Conservation (phyloP, 2,797 vertebrate genomes). For the Rhinichthys osculus region DNA sequence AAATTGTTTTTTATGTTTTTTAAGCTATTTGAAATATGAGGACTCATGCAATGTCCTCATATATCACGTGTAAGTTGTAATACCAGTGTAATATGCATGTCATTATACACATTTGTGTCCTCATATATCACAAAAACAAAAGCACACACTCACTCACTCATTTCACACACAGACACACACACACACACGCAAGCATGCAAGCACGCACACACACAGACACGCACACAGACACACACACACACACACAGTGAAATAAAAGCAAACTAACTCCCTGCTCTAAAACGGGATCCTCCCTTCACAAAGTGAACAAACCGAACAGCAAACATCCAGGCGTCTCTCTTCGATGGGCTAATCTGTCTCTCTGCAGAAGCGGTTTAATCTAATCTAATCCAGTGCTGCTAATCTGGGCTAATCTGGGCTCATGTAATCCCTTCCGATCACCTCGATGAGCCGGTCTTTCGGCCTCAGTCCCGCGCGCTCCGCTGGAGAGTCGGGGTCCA, state of each 20-base stretch:
- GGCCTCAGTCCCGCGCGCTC: constrained; percentile 83
- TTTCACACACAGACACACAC: no score
- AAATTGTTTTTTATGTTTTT: no score
- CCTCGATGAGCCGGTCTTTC: constrained; percentile 91
- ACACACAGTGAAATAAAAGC: neutral
- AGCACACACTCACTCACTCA: no score
- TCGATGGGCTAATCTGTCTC: neutral
- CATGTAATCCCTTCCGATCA: constrained; percentile 61
- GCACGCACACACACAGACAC: neutral
- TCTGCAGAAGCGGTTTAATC: neutral
- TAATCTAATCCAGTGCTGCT: constrained; percentile 42
- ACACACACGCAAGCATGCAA: neutral
- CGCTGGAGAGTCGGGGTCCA: constrained; percentile 87
- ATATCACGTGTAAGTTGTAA: no score
- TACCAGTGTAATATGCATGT: no score
- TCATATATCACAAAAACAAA: no score
- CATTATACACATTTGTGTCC: no score
- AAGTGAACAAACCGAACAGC: neutral
- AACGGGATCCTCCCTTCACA: neutral
- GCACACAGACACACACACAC: neutral
- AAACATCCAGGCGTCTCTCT: neutral
- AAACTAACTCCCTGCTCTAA: neutral
- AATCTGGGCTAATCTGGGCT: constrained; percentile 64
- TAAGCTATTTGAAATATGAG: no score
- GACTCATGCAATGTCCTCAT: no score